phyloP scores from a whole-genome alignment of 2,113 vertebrate species.

The Cariama cristata region DNA sequence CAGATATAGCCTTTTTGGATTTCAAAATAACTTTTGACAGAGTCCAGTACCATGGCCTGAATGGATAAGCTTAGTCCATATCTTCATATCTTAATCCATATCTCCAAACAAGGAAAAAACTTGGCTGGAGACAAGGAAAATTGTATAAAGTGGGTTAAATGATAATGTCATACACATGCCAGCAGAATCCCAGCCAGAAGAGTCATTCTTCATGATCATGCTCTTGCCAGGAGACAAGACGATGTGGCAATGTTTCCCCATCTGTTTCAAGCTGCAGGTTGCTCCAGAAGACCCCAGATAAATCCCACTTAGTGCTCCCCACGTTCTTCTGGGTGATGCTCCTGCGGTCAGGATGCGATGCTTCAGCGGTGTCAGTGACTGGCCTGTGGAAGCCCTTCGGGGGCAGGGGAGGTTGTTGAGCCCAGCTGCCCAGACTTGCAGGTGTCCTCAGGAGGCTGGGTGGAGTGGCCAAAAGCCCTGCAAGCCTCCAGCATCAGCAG shows the following conservation, averaged over 20 bases:
- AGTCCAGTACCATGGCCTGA: neutral
- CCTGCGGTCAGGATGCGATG: neutral
- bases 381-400: accelerated
- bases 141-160: neutral
- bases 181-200: neutral
- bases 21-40: neutral
- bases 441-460: neutral
- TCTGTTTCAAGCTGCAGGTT: accelerated
- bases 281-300: neutral
- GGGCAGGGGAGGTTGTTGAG: accelerated
- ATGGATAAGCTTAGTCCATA: neutral
- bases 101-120: neutral
- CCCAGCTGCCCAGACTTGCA: accelerated
- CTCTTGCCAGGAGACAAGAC: neutral
- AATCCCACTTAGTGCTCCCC: neutral
- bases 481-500: neutral
- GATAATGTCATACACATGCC: neutral
- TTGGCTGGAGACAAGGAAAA: neutral
- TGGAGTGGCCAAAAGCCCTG: neutral
- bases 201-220: accelerated
- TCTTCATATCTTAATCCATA: neutral
- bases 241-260: accelerated
- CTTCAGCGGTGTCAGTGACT: neutral
- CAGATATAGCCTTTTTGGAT: neutral
- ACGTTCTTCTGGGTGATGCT: accelerated